Percentiles rank a stretch among this genome's conserved stretches.
These are phyloP conservation scores for Potamarius usumacintae DNA, from an alignment of 2,113 vertebrate genomes.

Conservation along the genomic window DNA sequence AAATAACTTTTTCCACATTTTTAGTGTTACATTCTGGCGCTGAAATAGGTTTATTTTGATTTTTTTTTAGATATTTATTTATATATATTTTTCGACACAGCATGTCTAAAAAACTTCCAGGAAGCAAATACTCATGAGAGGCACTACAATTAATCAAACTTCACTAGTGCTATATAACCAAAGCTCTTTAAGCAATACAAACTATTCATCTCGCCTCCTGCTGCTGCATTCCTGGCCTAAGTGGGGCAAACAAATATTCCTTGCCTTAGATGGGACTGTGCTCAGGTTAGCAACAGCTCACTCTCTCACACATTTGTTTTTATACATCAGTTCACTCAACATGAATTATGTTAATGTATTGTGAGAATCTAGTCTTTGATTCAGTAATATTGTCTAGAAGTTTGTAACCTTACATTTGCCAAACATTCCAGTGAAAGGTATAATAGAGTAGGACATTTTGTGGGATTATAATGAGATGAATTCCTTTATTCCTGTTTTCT, in stretches of 20 bases:
- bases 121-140: background rate
- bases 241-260: constrained; percentile 38
- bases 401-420: background rate
- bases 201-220: constrained; percentile 21
- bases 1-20: background rate
- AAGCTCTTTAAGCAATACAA: constrained; percentile 41
- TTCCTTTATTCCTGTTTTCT: background rate
- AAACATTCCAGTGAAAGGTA: background rate
- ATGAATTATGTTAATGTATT: background rate
- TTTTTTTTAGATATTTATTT: background rate
- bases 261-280: constrained; percentile 53
- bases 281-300: constrained; percentile 20
- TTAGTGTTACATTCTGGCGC: background rate
- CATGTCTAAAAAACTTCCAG: background rate
- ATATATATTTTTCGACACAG: background rate
- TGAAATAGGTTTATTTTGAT: background rate
- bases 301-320: background rate
- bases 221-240: constrained; percentile 43
- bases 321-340: constrained; percentile 1
- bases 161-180: constrained; percentile 7
- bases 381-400: background rate
- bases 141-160: background rate
- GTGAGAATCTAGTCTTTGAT: background rate
- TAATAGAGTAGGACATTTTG: background rate
- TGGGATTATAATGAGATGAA: background rate